Evolutionary conservation across 2,888 invertebrate species (phyloP), one percentile per base, ranked within the genome.

Genomic region (Osmoderma eremita): DNA sequence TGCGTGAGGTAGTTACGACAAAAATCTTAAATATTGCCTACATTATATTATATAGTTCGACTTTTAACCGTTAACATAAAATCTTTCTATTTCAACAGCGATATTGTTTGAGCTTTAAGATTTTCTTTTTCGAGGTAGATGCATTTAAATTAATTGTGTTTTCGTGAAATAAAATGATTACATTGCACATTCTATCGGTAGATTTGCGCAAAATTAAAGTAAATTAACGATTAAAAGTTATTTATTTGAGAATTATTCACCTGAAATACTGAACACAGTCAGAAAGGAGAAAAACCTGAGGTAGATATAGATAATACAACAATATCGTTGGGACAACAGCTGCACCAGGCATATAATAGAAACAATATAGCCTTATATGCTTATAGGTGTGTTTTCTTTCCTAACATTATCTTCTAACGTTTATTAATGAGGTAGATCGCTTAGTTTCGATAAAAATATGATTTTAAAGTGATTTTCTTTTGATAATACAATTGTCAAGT

Each of bases 231-330:
- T 45, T 20, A 45, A 58, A 45, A 58, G 45, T 42, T 58, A 58
- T 58, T 48, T 58, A 58, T 58, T 45, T 58, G 58, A 58, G 58
- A 58, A 58, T 58, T 63, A 42, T 39, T 51, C 41, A 56, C 54
- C 58, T 56, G 58, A 65, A 65, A 65, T 65, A 65, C 65, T 65
- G 65, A 65, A 65, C 58, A 65, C 65, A 58, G 54, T 65, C 48
- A 56, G 58, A 42, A 48, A 58, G 58, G 45, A 45, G 41, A 38
- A 36, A 56, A 49, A 58, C 65, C 63, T 67, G 67, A 67, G 67
- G 67, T 67, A 67, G 67, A 67, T 63, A 53, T 67, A 67, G 67
- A 67, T 63, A 53, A 67, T 67, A 58, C 38, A 61, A 65, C 51
- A 54, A 53, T 54, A 48, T 56, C 56, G 56, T 65, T 56, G 36